phyloP scores from a whole-genome alignment of 1,140 invertebrate genomes.

The Euura lappo region DNA sequence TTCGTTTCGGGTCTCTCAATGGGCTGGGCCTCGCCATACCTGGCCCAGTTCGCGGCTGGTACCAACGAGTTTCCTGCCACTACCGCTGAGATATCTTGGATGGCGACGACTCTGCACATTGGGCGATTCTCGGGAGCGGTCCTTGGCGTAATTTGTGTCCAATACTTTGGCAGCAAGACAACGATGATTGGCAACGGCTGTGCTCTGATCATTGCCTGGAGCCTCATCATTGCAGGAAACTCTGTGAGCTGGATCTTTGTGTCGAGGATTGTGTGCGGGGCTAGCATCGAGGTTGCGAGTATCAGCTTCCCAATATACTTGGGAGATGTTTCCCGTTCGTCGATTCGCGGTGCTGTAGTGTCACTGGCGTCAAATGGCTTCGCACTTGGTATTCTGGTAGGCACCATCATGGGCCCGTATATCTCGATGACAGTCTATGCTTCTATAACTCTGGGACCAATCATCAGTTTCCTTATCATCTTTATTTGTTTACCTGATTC shows the following conservation, averaged over 20 bases:
- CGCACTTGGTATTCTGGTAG: constrained; percentile 71
- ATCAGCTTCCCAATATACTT: constrained; percentile 71
- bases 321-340: constrained; percentile 67
- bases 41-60: constrained; percentile 57
- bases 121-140: constrained; percentile 39
- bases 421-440: constrained; percentile 61
- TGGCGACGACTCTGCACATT: constrained; percentile 60
- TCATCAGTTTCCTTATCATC: constrained; percentile 64
- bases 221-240: constrained; percentile 63
- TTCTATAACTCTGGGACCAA: constrained; percentile 47
- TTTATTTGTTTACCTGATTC: constrained; percentile 76
- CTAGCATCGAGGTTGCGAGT: constrained; percentile 69
- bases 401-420: constrained; percentile 53
- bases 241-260: constrained; percentile 62
- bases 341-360: constrained; percentile 71
- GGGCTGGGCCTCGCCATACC: constrained; percentile 67
- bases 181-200: constrained; percentile 66
- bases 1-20: constrained; percentile 46
- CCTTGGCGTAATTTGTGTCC: constrained; percentile 39
- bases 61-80: constrained; percentile 62
- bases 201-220: constrained; percentile 69
- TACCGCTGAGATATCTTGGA: constrained; percentile 68
- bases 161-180: constrained; percentile 69
- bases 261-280: constrained; percentile 63
- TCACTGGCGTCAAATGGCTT: constrained; percentile 68